A percentile compares a stretch with the other conserved stretches of the same genome.
These are phyloP conservation scores for Nansenia antarctica DNA, from an alignment of 2,113 vertebrate genomes.

Conservation along the genomic window DNA sequence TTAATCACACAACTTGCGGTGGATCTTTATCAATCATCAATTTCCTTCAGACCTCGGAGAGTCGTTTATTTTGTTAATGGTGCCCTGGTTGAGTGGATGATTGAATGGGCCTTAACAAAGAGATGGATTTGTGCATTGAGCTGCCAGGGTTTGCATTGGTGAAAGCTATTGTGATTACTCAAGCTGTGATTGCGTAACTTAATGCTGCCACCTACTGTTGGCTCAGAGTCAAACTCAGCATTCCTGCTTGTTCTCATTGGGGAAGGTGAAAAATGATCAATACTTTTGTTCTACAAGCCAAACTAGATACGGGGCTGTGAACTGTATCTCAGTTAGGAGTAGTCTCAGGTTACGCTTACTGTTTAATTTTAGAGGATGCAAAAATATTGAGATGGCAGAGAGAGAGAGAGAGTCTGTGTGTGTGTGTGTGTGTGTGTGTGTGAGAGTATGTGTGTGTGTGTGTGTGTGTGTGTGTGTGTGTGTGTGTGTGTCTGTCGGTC, in stretches of 20 bases:
- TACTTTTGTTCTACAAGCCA: constrained; percentile 50
- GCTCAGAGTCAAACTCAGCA: constrained; percentile 30
- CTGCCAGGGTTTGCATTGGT: constrained; percentile 4
- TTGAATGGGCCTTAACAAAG: neutral
- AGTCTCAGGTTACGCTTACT: constrained; percentile 48
- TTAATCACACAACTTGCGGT: too few relatives aligned
- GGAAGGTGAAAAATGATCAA: constrained; percentile 58
- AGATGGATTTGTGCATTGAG: constrained; percentile 7
- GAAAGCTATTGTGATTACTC: constrained; percentile 25
- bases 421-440: neutral
- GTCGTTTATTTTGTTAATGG: neutral
- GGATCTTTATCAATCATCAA: neutral
- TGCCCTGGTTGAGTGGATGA: too few relatives aligned
- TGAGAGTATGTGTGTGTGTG: neutral
- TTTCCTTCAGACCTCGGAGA: neutral
- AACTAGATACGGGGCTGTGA: constrained; percentile 39
- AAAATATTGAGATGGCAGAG: constrained; percentile 11
- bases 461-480: neutral
- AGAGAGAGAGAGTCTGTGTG: neutral
- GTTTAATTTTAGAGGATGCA: constrained; percentile 29
- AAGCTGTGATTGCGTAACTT: constrained; percentile 55
- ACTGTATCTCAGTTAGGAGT: constrained; percentile 13
- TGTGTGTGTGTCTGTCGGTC: too few relatives aligned
- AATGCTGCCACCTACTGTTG: constrained; percentile 74
- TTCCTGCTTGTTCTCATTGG: constrained; percentile 25